These are phyloP conservation scores for Dasypus novemcinctus DNA, from an alignment of 2,113 vertebrate species.

Conservation along the genomic window DNA sequence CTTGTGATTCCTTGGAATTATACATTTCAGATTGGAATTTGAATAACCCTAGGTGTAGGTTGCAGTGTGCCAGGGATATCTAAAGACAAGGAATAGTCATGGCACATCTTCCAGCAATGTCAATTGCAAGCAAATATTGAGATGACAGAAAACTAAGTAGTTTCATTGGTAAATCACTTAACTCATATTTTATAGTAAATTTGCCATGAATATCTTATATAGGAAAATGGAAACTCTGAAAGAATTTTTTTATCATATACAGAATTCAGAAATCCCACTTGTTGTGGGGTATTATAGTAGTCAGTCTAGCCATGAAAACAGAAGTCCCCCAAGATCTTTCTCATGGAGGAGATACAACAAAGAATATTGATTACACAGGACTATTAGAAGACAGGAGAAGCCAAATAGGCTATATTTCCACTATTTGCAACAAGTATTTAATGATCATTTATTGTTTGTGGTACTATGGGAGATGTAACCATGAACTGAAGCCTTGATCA, in stretches of 20 bases:
- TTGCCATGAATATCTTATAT: background rate
- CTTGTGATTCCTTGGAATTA: background rate
- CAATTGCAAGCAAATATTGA: background rate
- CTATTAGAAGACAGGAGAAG: background rate
- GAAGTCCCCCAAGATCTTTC: background rate
- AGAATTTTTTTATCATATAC: background rate
- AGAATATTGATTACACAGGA: background rate
- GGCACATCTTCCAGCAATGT: background rate
- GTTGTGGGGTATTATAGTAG: background rate
- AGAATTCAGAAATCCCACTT: background rate
- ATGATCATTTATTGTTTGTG: background rate
- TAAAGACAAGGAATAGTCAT: background rate
- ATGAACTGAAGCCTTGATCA: background rate
- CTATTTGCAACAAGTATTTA: background rate
- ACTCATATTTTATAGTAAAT: background rate
- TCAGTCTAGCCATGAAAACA: background rate
- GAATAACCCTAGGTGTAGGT: background rate
- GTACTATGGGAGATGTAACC: background rate
- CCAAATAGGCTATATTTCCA: background rate
- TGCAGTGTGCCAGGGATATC: background rate
- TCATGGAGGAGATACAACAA: background rate
- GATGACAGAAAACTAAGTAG: background rate
- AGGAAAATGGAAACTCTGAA: background rate
- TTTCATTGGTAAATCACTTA: background rate
- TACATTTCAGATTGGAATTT: background rate